phyloP scores from a whole-genome alignment of 2,888 invertebrate genomes.

The Erynnis tages region DNA sequence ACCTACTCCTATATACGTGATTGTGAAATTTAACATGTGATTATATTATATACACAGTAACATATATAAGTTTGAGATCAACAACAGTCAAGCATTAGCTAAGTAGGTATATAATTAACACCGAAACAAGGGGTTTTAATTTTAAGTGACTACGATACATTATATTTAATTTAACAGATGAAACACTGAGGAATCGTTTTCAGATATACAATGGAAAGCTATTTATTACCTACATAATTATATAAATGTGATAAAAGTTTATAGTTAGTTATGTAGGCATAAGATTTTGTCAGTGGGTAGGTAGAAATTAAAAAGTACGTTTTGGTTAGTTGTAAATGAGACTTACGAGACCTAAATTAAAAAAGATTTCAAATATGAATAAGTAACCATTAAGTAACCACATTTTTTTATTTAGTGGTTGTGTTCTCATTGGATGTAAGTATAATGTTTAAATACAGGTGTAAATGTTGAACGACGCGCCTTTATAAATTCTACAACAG shows the following conservation, averaged over 20 bases:
- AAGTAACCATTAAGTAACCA: too few species aligned
- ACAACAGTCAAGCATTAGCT: conserved; percentile 77
- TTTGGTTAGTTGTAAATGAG: too few species aligned
- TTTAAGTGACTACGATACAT: conserved; percentile 31
- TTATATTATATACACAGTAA: conserved; percentile 78
- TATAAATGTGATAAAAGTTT: neutral
- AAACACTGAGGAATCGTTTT: conserved; percentile 17
- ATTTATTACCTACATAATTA: too few species aligned
- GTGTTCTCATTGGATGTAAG: too few species aligned
- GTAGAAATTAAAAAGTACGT: too few species aligned
- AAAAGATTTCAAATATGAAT: too few species aligned
- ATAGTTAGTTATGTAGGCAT: neutral
- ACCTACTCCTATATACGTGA: conserved; percentile 62
- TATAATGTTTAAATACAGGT: too few species aligned
- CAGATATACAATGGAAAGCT: conserved; percentile 17
- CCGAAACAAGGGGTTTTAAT: conserved; percentile 32
- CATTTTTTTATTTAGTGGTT: too few species aligned
- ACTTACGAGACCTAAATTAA: too few species aligned
- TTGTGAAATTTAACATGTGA: conserved; percentile 77
- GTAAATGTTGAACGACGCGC: neutral
- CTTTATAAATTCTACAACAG: neutral
- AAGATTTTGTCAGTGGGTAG: too few species aligned
- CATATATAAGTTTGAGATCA: conserved; percentile 75
- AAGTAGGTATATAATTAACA: conserved; percentile 43
- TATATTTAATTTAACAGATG: conserved; percentile 22